Base-by-base conservation (phyloP, 2,888 invertebrate species). In the Bugula neritina region DNA sequence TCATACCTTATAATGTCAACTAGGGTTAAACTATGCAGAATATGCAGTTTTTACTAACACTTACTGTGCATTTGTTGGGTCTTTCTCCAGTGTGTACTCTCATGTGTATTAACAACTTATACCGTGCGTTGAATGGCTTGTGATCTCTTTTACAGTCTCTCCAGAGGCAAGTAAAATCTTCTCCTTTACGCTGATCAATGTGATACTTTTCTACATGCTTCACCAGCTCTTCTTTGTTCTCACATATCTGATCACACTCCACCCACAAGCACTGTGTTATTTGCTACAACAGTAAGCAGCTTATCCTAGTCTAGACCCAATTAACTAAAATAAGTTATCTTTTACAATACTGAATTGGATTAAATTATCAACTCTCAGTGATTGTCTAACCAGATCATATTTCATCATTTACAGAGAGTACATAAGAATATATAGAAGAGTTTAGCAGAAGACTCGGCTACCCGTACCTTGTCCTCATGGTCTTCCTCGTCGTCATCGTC, bases 151-250 rank as follows among this genome's bases (percentile, higher is more conserved):
- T 78, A 74, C 84, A 84, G 13, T 79, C 81, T 5, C 78, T 75
- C 84, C 84, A 84, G 77, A 81, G 84, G 75, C 84, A 84, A 1
- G 83, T 82, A 74, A 83, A 84, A 72, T 84, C 83, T 71, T 84
- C 83, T 0, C 81, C 82, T 72, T 83, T 82, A 21, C 83, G 74
- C 75, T 83, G 83, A 74, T 84, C 84, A 69, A 84, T 83, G 75
- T 84, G 84, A 52, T 77, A 77, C 75, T 82, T 82, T 77, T 84
- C 84, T 54, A 84, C 78, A 75, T 84, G 84, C 69, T 80, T 78
- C 27, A 84, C 84, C 72, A 84, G 78, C 70, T 82, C 82, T 3
- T 81, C 81, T 73, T 81, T 81, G 63, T 82, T 81, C 34, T 76
- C 75, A 74, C 81, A 84, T 72, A 77, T 73, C 69, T 76, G 76